phyloP scores from a whole-genome alignment of 2,797 vertebrate species.

The Anniella stebbinsi region DNA sequence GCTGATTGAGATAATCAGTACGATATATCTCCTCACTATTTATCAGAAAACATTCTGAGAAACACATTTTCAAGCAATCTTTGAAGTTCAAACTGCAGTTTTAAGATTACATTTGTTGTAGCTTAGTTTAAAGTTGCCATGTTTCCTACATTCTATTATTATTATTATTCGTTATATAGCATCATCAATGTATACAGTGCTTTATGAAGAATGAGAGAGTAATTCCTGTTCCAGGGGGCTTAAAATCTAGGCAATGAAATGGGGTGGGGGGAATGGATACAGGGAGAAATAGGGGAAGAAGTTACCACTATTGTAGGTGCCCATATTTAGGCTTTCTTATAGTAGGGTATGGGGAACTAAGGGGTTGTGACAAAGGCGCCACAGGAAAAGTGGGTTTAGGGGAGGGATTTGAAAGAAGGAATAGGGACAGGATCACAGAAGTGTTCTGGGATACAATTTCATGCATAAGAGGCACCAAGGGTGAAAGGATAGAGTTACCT shows the following conservation, averaged over 20 bases:
- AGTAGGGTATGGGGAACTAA: not conserved
- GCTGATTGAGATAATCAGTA: not conserved
- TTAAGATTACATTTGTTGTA: not conserved
- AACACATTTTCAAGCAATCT: not conserved
- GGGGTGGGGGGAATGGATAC: too few species aligned
- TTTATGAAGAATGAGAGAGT: not conserved
- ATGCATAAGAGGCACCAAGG: not conserved
- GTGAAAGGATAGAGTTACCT: not conserved
- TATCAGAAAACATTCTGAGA: not conserved
- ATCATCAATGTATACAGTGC: not conserved
- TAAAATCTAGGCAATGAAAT: not conserved
- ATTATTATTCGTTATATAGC: not conserved
- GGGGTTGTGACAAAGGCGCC: not conserved
- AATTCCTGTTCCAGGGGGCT: too few species aligned
- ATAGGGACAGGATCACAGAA: not conserved
- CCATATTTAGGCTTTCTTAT: not conserved
- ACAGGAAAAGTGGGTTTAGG: not conserved
- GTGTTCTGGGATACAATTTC: not conserved
- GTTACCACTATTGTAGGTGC: not conserved
- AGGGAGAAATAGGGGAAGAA: not conserved
- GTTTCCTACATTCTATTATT: not conserved
- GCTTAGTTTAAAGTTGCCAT: not conserved
- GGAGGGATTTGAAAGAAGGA: not conserved
- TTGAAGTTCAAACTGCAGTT: not conserved
- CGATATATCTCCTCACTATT: not conserved